Base-by-base conservation (phyloP, 2,888 invertebrate genomes). In the Volucella bombylans region DNA sequence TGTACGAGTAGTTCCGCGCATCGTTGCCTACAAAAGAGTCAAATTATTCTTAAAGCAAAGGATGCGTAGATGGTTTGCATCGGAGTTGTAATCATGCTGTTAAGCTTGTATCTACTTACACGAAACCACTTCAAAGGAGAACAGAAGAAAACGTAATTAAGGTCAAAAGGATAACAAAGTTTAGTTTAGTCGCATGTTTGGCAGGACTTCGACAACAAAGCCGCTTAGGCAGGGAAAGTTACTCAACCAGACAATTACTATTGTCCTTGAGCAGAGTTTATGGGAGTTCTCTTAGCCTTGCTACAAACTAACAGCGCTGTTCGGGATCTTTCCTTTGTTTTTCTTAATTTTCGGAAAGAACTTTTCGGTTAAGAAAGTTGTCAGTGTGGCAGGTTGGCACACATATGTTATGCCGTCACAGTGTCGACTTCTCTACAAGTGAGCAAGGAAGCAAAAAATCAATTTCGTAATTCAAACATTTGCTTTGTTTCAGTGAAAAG, bases 381-480 rank as follows among this genome's bases (percentile, higher is more conserved):
- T 65, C 57, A 67, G 62, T 82, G 65, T 65, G 81, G 61, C 65
- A 65, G 67, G 55, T 73, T 68, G 57, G 38, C 18, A 65, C 52
- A 41, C 49, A 47, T 45, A 43, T 3, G 23, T 23, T n/a, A 23
- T 31, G 31, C 31, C 6, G 31, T 31, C 6, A 31, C 6, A 31
- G 31, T 31, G 31, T 31, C 18, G 41, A 18, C 12, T 45, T 45
- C 6, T 31, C 31, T 31, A 31, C 31, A 31, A 31, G 31, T 4
- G 15, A 31, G 54, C 9, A 38, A 39, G 8, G 15, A 47, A 52
- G 54, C 15, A 55, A 72, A 77, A 82, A 78, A 82, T 73, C 82
- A 82, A 82, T 82, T 79, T 82, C 31, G 47, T 69, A 55, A 73
- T 78, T 67, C 64, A 82, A 82, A 82, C 55, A 82, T 82, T 82